phyloP scores from a whole-genome alignment of 1,140 invertebrate species.

The Sarcophaga peregrina region DNA sequence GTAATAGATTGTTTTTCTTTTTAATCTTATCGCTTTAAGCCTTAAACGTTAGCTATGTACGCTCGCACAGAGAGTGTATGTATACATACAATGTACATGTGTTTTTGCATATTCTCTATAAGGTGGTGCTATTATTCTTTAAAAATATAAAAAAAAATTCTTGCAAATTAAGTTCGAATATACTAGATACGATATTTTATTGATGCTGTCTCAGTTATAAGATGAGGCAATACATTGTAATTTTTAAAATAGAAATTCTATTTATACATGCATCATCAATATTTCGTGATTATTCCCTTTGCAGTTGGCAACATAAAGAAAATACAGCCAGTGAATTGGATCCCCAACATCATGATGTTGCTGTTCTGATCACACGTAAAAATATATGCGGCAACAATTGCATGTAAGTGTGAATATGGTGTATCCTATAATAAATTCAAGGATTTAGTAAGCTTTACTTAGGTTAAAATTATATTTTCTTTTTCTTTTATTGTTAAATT shows the following conservation, averaged over 20 bases:
- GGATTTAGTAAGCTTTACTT: neutral
- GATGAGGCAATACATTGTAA: neutral
- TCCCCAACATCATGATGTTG: conserved; percentile 93
- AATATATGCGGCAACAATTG: conserved; percentile 79
- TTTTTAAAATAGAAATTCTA: neutral
- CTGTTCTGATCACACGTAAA: conserved; percentile 88
- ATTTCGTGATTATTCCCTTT: conserved; percentile 19
- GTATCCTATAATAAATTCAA: neutral
- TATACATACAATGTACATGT: too few relatives aligned
- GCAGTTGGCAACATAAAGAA: conserved; percentile 80
- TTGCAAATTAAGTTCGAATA: neutral
- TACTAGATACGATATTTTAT: neutral
- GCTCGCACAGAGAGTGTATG: neutral
- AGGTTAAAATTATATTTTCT: neutral
- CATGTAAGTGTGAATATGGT: conserved; percentile 54
- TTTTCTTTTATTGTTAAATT: conserved; percentile 60
- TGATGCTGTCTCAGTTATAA: conserved; percentile 34
- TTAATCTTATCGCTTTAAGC: neutral
- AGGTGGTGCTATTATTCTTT: too few relatives aligned
- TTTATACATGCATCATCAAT: neutral
- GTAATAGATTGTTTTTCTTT: neutral
- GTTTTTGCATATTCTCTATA: too few relatives aligned
- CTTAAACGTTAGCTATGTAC: neutral
- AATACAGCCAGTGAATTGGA: conserved; percentile 82
- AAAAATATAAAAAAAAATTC: too few relatives aligned